These are phyloP conservation scores for Fundulus diaphanus DNA, from an alignment of 2,797 vertebrate genomes.

Conservation along the genomic window DNA sequence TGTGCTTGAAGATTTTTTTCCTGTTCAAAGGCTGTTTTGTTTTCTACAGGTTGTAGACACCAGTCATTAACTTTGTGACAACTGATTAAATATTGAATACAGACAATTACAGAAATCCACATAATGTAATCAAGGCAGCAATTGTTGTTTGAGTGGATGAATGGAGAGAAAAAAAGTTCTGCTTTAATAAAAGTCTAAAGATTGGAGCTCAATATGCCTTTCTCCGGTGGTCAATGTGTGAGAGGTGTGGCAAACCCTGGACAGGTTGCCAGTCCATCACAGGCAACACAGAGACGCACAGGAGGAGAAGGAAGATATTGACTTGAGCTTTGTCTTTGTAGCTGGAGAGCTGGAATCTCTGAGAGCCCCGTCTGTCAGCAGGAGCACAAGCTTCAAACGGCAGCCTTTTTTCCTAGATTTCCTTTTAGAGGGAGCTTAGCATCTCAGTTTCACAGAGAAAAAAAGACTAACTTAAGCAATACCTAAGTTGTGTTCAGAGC, in stretches of 20 bases:
- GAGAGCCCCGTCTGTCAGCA: slow-evolving; percentile 8
- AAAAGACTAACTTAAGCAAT: slow-evolving; percentile 23
- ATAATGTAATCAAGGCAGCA: background rate
- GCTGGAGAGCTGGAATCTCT: background rate
- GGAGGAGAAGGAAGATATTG: background rate
- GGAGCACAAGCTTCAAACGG: slow-evolving; percentile 37
- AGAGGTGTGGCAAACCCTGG: background rate
- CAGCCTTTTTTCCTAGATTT: slow-evolving; percentile 27
- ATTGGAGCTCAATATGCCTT: background rate
- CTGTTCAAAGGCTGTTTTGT: too few relatives aligned
- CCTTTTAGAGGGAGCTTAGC: slow-evolving; percentile 11
- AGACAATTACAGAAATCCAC: background rate
- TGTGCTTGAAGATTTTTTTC: too few relatives aligned
- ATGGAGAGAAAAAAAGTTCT: background rate
- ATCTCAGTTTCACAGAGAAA: slow-evolving; percentile 26
- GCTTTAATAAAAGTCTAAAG: background rate
- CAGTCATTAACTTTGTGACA: too few relatives aligned
- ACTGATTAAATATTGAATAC: background rate
- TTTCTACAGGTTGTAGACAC: too few relatives aligned
- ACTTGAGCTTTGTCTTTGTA: background rate
- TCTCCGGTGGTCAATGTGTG: too few relatives aligned
- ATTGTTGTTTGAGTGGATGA: background rate
- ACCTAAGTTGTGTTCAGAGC: slow-evolving; percentile 42
- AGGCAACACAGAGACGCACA: too few relatives aligned
- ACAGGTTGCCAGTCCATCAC: too few relatives aligned